Conservation (phyloP, 2,888 invertebrate genomes). For the Trichogramma evanescens region DNA sequence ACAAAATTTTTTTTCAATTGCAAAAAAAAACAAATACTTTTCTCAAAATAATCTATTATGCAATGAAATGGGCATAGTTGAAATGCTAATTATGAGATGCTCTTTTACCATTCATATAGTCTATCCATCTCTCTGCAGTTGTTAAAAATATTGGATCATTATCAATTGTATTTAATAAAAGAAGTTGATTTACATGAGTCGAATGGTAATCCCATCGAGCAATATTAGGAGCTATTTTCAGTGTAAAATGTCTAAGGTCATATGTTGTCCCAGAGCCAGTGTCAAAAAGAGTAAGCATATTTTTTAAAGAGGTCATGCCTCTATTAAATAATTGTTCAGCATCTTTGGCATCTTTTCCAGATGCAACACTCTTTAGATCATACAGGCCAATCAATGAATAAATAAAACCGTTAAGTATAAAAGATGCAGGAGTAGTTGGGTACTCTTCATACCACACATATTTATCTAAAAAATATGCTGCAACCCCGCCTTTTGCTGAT, state of each 20-base stretch:
- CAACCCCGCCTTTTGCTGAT: conserved; percentile 72
- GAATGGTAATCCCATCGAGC: conserved; percentile 99
- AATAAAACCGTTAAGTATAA: conserved; percentile 97
- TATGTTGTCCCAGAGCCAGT: conserved; percentile 94
- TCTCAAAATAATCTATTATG: not conserved
- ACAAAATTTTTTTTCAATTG: not conserved
- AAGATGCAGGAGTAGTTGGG: conserved; percentile 88
- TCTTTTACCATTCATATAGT: conserved; percentile 90
- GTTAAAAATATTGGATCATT: conserved; percentile 71
- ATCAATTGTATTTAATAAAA: conserved; percentile 80
- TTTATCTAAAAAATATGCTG: conserved; percentile 77
- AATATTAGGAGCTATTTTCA: conserved; percentile 84
- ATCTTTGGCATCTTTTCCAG: conserved; percentile 61
- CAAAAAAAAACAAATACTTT: not conserved
- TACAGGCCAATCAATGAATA: conserved; percentile 93
- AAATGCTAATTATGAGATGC: conserved; percentile 79
- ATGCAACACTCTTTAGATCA: conserved; percentile 80
- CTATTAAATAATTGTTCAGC: conserved; percentile 72
- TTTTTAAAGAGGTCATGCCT: conserved; percentile 80
- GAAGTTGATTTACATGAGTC: conserved; percentile 92
- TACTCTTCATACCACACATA: conserved; percentile 98
- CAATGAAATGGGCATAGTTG: not conserved
- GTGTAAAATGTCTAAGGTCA: conserved; percentile 87
- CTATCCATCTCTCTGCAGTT: conserved; percentile 88
- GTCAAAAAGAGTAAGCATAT: conserved; percentile 83